Percentiles rank a stretch among this genome's conserved stretches.
Conservation (phyloP, 2,888 invertebrate species). For the Smittia sp. region DNA sequence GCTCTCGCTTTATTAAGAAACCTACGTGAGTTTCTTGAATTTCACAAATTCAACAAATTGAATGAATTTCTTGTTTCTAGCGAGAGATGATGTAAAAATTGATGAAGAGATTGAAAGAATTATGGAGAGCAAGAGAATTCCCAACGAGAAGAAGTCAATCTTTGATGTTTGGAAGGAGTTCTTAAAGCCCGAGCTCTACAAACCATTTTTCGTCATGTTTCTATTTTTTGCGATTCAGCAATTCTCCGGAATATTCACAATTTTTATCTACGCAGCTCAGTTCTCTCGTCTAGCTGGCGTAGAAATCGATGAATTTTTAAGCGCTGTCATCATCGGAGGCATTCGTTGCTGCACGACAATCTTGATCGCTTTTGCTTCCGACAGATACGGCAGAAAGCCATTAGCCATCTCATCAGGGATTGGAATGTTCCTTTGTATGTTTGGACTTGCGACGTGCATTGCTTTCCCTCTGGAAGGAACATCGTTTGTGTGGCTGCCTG, state of each 20-base stretch:
- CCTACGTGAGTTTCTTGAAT: constrained; percentile 22
- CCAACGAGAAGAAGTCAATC: not conserved
- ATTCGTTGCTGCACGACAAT: constrained; percentile 63
- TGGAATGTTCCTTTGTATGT: constrained; percentile 59
- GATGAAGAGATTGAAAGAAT: constrained; percentile 9
- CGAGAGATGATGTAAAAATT: not conserved
- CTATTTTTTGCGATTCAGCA: constrained; percentile 66
- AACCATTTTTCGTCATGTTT: constrained; percentile 62
- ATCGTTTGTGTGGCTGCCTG: constrained; percentile 53
- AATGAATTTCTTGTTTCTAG: not conserved
- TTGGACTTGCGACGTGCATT: constrained; percentile 52
- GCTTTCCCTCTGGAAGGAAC: not conserved
- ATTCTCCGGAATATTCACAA: constrained; percentile 68
- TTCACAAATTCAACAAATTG: not conserved
- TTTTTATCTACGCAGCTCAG: constrained; percentile 69
- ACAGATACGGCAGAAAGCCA: constrained; percentile 61
- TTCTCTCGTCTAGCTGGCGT: constrained; percentile 63
- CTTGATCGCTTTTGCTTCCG: constrained; percentile 62
- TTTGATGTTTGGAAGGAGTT: constrained; percentile 44
- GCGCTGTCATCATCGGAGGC: constrained; percentile 64
- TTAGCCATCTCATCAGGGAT: constrained; percentile 63
- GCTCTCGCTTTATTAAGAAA: not conserved
- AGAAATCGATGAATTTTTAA: constrained; percentile 63
- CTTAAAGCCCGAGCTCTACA: constrained; percentile 57
- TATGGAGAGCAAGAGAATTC: not conserved